Percentiles rank a stretch among this genome's conserved stretches.
Conservation (phyloP, 2,888 invertebrate species). For the Drosophila maculinotata region DNA sequence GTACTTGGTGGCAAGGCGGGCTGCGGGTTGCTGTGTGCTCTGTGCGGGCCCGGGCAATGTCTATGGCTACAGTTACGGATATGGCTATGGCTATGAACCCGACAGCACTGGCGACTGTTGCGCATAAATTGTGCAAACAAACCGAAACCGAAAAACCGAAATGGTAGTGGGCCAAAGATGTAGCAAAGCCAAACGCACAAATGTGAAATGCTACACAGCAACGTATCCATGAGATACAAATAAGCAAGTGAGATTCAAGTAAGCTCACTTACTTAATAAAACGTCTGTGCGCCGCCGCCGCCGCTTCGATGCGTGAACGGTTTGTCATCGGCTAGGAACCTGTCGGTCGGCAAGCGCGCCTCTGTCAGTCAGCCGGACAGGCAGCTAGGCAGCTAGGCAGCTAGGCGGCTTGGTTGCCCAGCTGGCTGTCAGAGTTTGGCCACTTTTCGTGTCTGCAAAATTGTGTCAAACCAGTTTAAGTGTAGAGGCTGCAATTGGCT, state of each 20-base stretch:
- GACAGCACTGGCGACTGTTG: constrained; percentile 55
- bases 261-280: constrained; percentile 39
- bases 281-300: constrained; percentile 19
- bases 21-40: not conserved
- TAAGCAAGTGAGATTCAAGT: constrained; percentile 28
- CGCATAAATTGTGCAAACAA: constrained; percentile 75
- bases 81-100: no score
- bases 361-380: constrained; percentile 25
- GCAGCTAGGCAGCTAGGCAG: constrained; percentile 2
- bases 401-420: constrained; percentile 2
- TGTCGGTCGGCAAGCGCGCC: constrained; percentile 32
- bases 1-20: not conserved
- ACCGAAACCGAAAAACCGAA: constrained; percentile 50
- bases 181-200: constrained; percentile 27
- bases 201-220: constrained; percentile 55
- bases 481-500: constrained; percentile 35
- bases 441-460: constrained; percentile 44
- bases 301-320: constrained; percentile 13
- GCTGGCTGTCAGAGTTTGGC: constrained; percentile 19
- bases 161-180: constrained; percentile 59
- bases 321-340: constrained; percentile 46
- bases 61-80: constrained; percentile 19
- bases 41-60: constrained; percentile 1
- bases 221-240: constrained; percentile 65
- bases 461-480: constrained; percentile 74